Evolutionary conservation across 2,888 invertebrate genomes (phyloP).

Genomic region (Pristionchus arcanus): DNA sequence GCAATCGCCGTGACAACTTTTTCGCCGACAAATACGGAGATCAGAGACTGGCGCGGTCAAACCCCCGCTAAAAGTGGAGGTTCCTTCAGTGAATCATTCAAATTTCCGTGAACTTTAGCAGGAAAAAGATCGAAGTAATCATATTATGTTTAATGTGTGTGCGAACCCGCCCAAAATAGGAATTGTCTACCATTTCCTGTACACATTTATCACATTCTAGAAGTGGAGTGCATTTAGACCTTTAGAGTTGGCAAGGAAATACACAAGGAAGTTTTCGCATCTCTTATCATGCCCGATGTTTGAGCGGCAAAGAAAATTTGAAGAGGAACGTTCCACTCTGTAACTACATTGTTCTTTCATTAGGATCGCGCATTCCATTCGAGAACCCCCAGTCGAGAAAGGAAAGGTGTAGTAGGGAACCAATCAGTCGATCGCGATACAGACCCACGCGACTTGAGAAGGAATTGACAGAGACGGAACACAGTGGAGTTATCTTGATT

Average conservation of each 20-base stretch:
- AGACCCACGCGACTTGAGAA: background rate
- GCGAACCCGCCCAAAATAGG: background rate
- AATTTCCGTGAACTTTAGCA: background rate
- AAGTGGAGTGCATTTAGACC: background rate
- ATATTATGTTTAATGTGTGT: background rate
- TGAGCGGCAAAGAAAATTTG: background rate
- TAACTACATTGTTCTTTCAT: too few species aligned
- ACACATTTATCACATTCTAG: background rate
- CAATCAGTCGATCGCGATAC: background rate
- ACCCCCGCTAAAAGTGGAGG: background rate
- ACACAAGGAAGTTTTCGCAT: too few species aligned
- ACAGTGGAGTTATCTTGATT: constrained; percentile 40
- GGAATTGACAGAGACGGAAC: background rate
- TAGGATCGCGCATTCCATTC: too few species aligned
- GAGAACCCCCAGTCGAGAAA: too few species aligned
- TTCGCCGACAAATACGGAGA: background rate
- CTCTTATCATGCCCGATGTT: too few species aligned
- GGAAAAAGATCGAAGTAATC: too few species aligned
- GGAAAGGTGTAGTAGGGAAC: background rate
- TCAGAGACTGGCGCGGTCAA: background rate
- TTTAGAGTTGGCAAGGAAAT: background rate
- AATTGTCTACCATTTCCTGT: background rate
- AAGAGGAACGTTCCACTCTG: too few species aligned
- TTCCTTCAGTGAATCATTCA: background rate
- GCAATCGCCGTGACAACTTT: background rate